These are phyloP conservation scores for Verasper variegatus DNA, from an alignment of 2,113 vertebrate genomes.

Conservation along the genomic window DNA sequence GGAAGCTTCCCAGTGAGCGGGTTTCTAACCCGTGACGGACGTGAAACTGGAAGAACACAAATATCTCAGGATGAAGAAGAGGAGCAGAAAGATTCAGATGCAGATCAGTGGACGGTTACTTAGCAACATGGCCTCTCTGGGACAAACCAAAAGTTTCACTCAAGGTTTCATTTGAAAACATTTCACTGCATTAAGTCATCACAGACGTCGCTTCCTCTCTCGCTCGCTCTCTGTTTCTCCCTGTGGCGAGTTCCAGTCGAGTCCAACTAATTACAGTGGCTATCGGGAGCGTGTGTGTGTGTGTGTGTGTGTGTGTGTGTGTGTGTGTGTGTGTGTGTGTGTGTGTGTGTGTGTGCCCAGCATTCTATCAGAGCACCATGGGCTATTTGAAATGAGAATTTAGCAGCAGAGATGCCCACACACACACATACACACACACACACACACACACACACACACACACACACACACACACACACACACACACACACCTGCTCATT, in stretches of 20 bases:
- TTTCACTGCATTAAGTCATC: slow-evolving; percentile 71
- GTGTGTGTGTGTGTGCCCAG: slow-evolving; percentile 53
- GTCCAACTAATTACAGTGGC: slow-evolving; percentile 81
- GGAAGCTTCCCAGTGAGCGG: background rate
- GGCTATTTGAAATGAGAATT: slow-evolving; percentile 4
- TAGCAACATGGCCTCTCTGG: background rate
- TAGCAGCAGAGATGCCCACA: background rate
- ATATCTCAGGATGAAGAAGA: no score
- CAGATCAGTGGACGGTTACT: background rate
- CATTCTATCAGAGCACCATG: background rate
- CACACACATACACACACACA: slow-evolving; percentile 3
- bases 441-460: slow-evolving; percentile 55
- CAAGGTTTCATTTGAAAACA: slow-evolving; percentile 51
- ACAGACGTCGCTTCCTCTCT: slow-evolving; percentile 32
- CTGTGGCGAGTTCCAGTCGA: slow-evolving; percentile 75
- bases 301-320: slow-evolving; percentile 41
- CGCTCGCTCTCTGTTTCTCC: slow-evolving; percentile 38
- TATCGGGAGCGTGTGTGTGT: slow-evolving; percentile 61
- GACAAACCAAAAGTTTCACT: slow-evolving; percentile 25
- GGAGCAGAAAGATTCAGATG: no score
- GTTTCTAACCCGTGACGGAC: no score
- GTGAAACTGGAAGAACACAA: no score
- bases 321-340: slow-evolving; percentile 41
- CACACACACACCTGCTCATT: slow-evolving; percentile 70
- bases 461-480: slow-evolving; percentile 28